These are phyloP conservation scores for Paramuricea clavata DNA, from an alignment of 92 coral and sea anemone genomes.

Conservation along the genomic window DNA sequence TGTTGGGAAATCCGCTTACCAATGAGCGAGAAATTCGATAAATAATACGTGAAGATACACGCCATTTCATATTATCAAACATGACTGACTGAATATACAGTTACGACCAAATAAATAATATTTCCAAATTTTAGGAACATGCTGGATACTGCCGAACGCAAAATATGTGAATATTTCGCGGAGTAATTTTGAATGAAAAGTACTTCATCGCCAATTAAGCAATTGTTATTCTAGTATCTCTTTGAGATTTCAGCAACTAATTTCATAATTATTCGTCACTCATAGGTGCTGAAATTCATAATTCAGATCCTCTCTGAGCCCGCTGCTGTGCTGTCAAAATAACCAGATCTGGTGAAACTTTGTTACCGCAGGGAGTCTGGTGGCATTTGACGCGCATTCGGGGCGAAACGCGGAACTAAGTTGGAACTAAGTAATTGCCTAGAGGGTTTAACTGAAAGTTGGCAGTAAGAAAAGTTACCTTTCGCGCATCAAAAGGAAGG, in stretches of 20 bases:
- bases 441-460: background rate
- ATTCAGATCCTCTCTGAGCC: background rate
- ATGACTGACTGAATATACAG: too few relatives aligned
- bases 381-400: background rate
- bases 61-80: too few relatives aligned
- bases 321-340: background rate
- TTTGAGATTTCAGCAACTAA: background rate
- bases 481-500: background rate
- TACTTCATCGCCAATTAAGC: background rate
- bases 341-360: background rate
- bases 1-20: too few relatives aligned
- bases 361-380: background rate
- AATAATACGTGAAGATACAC: too few relatives aligned
- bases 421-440: background rate
- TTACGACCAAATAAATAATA: too few relatives aligned
- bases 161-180: background rate
- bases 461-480: background rate
- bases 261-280: slow-evolving; percentile 3
- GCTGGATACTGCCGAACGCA: too few relatives aligned
- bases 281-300: background rate
- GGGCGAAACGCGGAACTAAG: background rate
- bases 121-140: too few relatives aligned
- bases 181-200: background rate
- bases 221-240: background rate
- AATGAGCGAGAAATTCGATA: too few relatives aligned